These are phyloP conservation scores for Sylvietta virens DNA, from an alignment of 2,113 vertebrate genomes.

Conservation along the genomic window DNA sequence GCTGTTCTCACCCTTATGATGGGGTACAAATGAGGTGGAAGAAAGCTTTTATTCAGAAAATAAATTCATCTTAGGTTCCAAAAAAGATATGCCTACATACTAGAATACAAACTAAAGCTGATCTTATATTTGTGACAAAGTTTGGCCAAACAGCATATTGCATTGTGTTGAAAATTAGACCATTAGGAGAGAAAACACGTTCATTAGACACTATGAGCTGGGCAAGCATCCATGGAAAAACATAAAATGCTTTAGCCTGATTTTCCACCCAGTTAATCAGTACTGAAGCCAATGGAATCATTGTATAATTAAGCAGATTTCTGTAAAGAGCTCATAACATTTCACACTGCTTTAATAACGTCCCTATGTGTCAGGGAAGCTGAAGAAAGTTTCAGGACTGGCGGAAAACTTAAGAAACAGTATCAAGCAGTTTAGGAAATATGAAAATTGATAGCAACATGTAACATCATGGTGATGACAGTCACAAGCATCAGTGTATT, in stretches of 20 bases:
- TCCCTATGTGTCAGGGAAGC: not conserved
- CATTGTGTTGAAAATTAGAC: not conserved
- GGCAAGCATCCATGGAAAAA: constrained; percentile 63
- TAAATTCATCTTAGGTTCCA: not conserved
- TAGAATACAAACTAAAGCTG: not conserved
- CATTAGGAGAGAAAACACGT: constrained; percentile 15
- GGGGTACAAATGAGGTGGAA: rapidly evolving
- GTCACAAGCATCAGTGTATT: not conserved
- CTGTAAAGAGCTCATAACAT: constrained; percentile 38
- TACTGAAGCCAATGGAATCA: constrained; percentile 55
- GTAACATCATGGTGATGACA: not conserved
- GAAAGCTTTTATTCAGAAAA: not conserved
- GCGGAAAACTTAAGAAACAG: not conserved
- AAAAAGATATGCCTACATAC: not conserved
- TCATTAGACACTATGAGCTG: constrained; percentile 11
- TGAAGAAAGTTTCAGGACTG: not conserved
- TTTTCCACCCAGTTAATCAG: constrained; percentile 66
- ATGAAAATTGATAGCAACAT: not conserved
- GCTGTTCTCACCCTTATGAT: not conserved
- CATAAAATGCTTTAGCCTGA: constrained; percentile 52
- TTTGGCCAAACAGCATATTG: not conserved
- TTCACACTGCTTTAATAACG: constrained; percentile 48
- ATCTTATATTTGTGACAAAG: not conserved
- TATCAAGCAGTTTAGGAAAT: not conserved
- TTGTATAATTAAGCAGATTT: constrained; percentile 34